A percentile compares a stretch with the other conserved stretches of the same genome.
Conservation (phyloP, 1,140 invertebrate genomes). For the Apis florea region DNA sequence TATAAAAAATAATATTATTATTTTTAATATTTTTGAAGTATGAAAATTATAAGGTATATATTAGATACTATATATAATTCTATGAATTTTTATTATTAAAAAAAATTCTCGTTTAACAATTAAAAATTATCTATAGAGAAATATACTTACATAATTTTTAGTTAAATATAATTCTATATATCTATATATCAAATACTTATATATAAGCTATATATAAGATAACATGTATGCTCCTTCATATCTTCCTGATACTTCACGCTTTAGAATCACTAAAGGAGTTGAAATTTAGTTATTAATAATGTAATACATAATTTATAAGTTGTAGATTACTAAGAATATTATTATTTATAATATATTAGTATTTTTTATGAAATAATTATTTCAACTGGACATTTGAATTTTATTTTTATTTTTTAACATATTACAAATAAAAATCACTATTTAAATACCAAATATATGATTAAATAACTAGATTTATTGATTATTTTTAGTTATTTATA, state of each 20-base stretch:
- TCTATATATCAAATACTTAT: background rate
- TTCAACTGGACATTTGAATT: background rate
- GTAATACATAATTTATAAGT: background rate
- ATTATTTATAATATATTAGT: background rate
- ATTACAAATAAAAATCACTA: background rate
- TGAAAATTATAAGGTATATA: too few relatives aligned
- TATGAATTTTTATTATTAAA: background rate
- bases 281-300: slow-evolving; percentile 1
- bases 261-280: slow-evolving; percentile 32
- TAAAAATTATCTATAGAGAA: too few relatives aligned
- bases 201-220: too few relatives aligned
- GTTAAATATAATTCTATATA: too few relatives aligned
- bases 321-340: background rate
- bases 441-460: background rate
- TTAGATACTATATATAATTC: too few relatives aligned
- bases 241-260: slow-evolving; percentile 15
- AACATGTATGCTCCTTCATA: background rate
- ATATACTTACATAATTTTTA: too few relatives aligned
- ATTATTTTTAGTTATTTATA: background rate
- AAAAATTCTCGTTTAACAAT: too few relatives aligned
- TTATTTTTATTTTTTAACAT: background rate
- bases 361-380: background rate
- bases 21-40: too few relatives aligned
- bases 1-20: too few relatives aligned
- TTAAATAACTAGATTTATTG: background rate